Percentiles rank a stretch among this genome's conserved stretches.
phyloP scores from a whole-genome alignment of 92 coral and sea anemone species.

The Actinostola sp. region DNA sequence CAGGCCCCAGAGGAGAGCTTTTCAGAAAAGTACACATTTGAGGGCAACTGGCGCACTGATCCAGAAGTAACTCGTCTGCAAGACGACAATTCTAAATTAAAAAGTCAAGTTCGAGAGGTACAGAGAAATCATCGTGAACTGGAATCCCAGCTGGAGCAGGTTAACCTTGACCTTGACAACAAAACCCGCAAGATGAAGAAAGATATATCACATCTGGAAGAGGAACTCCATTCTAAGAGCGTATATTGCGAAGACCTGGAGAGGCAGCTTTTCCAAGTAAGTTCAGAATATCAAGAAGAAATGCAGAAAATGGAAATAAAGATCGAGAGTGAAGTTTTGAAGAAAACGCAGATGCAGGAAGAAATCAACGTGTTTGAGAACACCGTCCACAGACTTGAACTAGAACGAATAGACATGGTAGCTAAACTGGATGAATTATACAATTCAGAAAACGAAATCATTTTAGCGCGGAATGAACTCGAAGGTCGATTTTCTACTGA shows the following conservation, averaged over 20 bases:
- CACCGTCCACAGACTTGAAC: slow-evolving; percentile 62
- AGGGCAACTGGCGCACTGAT: slow-evolving; percentile 20
- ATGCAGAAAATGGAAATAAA: slow-evolving; percentile 57
- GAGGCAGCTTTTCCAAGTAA: slow-evolving; percentile 55
- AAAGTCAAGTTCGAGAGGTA: slow-evolving; percentile 65
- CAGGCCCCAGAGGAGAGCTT: slow-evolving; percentile 39
- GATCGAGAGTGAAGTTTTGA: slow-evolving; percentile 59
- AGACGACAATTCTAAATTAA: slow-evolving; percentile 62
- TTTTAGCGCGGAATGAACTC: slow-evolving; percentile 49
- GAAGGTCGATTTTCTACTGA: slow-evolving; percentile 68
- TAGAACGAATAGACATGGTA: slow-evolving; percentile 77
- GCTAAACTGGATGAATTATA: slow-evolving; percentile 71
- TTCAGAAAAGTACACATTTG: slow-evolving; percentile 31
- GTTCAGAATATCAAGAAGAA: slow-evolving; percentile 59
- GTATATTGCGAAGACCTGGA: slow-evolving; percentile 52
- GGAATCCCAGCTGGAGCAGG: slow-evolving; percentile 57
- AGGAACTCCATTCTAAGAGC: slow-evolving; percentile 51
- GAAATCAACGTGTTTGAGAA: slow-evolving; percentile 50
- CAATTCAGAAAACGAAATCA: slow-evolving; percentile 65
- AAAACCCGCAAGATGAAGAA: slow-evolving; percentile 47
- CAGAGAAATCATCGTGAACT: slow-evolving; percentile 67
- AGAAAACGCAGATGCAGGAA: slow-evolving; percentile 54
- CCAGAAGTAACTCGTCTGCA: slow-evolving; percentile 55
- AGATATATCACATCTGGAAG: slow-evolving; percentile 61
- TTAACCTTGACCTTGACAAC: slow-evolving; percentile 56